Evolutionary conservation across 2,888 invertebrate genomes (phyloP).

Genomic region (Andrena fulva): DNA sequence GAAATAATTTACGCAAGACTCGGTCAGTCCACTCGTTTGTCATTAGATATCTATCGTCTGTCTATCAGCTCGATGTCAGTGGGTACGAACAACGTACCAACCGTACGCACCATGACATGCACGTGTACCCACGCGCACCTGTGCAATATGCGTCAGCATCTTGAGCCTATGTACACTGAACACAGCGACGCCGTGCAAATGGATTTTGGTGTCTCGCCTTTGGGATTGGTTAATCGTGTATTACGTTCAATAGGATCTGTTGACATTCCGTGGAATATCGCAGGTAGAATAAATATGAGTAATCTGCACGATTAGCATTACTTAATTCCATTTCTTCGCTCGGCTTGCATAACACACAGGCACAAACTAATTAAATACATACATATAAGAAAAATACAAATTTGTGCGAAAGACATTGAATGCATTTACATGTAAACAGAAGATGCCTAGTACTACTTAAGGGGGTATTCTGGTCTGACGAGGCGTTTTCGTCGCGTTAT

Average conservation of each 20-base stretch:
- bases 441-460: no score
- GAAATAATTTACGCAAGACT: background rate
- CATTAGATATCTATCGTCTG: conserved; percentile 23
- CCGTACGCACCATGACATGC: background rate
- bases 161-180: conserved; percentile 46
- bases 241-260: conserved; percentile 30
- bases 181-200: conserved; percentile 41
- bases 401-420: background rate
- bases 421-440: no score
- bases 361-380: no score
- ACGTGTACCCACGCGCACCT: conserved; percentile 45
- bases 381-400: no score
- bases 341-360: no score
- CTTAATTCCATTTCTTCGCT: no score
- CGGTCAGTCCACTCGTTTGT: conserved; percentile 42
- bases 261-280: conserved; percentile 1
- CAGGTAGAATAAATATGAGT: background rate
- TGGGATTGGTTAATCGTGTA: conserved; percentile 45
- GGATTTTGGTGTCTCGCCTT: conserved; percentile 49
- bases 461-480: no score
- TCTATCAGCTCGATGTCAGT: conserved; percentile 8
- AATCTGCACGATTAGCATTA: no score
- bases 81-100: no score
- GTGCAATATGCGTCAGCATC: conserved; percentile 40
- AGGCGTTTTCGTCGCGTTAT: no score